Evolutionary conservation across 2,888 invertebrate genomes (phyloP), one percentile per base, ranked within the genome.

Genomic region (Torymus aiolomorphi): DNA sequence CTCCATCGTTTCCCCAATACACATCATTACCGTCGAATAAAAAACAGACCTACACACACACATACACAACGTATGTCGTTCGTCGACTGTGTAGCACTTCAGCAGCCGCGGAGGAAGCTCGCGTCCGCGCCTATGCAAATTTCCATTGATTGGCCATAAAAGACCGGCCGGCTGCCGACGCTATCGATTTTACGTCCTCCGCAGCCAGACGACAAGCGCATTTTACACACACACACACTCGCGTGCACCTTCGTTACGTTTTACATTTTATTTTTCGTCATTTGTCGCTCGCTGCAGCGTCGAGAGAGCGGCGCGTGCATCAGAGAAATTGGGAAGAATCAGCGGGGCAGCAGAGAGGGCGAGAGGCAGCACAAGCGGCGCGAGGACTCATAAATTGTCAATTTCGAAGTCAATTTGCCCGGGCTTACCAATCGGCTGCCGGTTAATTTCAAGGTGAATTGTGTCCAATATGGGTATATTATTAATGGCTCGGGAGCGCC

Each of bases 401-500:
- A 90, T 90, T 90, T 90, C 89, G 88, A 88, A 90, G 90, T 90
- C 90, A 89, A 90, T 90, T 90, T 90, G 90, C 87, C 87, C 86
- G 85, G 89, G 89, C 88, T 89, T 89, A 90, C 87, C 89, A 89
- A 90, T 90, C 90, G 90, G 85, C 88, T 88, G 88, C 89, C 87
- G 89, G 90, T 90, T 90, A 90, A 90, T 90, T 90, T 90, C 90
- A 90, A 90, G 90, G 90, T 90, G 90, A 90, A 90, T 90, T 90
- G 90, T 90, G 90, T 90, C 90, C 90, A 90, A 90, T 90, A 90
- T 89, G 90, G 90, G 89, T 90, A 88, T 90, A 90, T 90, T 90
- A 90, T 90, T 90, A 90, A 90, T 90, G 90, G 89, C 86, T 86
- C 85, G 86, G 78, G 81, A 80, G 81, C 79, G 82, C 78, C 80